A percentile compares a stretch with the other conserved stretches of the same genome.
phyloP scores from a whole-genome alignment of 2,113 vertebrate species.

The Equus przewalskii region DNA sequence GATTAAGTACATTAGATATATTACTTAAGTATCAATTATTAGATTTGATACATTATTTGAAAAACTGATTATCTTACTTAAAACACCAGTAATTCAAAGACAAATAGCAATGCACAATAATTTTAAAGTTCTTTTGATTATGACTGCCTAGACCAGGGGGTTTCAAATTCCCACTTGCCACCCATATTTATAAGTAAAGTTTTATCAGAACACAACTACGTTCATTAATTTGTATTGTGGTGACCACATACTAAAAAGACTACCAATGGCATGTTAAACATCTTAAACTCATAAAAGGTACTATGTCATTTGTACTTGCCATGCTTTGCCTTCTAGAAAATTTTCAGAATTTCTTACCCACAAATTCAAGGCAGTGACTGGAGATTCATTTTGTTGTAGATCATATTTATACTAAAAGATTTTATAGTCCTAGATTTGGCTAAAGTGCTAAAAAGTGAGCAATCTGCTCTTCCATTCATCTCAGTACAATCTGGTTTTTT shows the following conservation, averaged over 20 bases:
- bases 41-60: background rate
- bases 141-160: background rate
- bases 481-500: background rate
- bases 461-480: background rate
- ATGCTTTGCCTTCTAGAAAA: constrained; percentile 18
- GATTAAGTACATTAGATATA: background rate
- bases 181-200: background rate
- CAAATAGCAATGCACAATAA: background rate
- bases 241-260: background rate
- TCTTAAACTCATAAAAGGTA: background rate
- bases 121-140: constrained; percentile 11
- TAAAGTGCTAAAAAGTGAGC: background rate
- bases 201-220: background rate
- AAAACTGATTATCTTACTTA: constrained; percentile 17
- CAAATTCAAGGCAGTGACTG: background rate
- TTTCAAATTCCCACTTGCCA: background rate
- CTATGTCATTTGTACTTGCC: background rate
- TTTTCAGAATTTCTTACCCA: constrained; percentile 7
- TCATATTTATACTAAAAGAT: background rate
- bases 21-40: background rate
- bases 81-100: background rate
- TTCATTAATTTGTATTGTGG: background rate
- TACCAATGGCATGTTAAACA: background rate
- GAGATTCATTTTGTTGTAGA: background rate
- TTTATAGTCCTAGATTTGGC: constrained; percentile 5